phyloP scores from a whole-genome alignment of 2,888 invertebrate genomes.

The Drosophila anomalata region DNA sequence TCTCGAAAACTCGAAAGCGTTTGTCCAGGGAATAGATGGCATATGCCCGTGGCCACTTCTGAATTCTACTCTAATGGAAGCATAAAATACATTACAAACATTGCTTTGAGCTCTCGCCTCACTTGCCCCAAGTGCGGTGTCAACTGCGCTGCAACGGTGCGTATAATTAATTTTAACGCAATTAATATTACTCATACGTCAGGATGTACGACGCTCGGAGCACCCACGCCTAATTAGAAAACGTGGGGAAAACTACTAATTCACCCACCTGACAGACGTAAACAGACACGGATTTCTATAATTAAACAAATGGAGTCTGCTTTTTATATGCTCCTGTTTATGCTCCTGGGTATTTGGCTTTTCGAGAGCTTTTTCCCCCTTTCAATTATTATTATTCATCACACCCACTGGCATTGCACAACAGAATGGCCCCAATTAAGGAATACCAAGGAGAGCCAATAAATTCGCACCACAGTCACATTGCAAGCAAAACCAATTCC shows the following conservation, averaged over 20 bases:
- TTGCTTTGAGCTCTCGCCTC: not conserved
- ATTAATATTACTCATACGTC: slow-evolving; percentile 64
- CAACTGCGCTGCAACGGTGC: slow-evolving; percentile 50
- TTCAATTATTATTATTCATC: slow-evolving; percentile 11
- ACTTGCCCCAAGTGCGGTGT: slow-evolving; percentile 28
- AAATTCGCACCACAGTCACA: slow-evolving; percentile 42
- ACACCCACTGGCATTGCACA: slow-evolving; percentile 54
- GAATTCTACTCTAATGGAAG: not conserved
- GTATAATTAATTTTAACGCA: slow-evolving; percentile 71
- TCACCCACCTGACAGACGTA: slow-evolving; percentile 12
- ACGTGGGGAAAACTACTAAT: not conserved
- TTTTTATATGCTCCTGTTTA: not conserved
- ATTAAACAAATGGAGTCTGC: slow-evolving; percentile 49
- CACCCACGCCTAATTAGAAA: slow-evolving; percentile 21
- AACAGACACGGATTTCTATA: slow-evolving; percentile 22
- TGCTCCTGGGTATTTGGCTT: not conserved
- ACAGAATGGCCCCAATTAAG: slow-evolving; percentile 62
- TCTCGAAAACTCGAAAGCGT: not conserved
- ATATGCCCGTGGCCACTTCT: not conserved
- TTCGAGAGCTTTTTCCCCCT: not conserved
- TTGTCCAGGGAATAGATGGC: not conserved
- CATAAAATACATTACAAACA: slow-evolving; percentile 18
- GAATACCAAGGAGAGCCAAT: slow-evolving; percentile 36
- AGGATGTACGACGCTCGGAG: slow-evolving; percentile 17
- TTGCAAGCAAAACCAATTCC: slow-evolving; percentile 16